These are phyloP conservation scores for Oryzias woworae DNA, from an alignment of 2,113 vertebrate genomes.

Conservation along the genomic window DNA sequence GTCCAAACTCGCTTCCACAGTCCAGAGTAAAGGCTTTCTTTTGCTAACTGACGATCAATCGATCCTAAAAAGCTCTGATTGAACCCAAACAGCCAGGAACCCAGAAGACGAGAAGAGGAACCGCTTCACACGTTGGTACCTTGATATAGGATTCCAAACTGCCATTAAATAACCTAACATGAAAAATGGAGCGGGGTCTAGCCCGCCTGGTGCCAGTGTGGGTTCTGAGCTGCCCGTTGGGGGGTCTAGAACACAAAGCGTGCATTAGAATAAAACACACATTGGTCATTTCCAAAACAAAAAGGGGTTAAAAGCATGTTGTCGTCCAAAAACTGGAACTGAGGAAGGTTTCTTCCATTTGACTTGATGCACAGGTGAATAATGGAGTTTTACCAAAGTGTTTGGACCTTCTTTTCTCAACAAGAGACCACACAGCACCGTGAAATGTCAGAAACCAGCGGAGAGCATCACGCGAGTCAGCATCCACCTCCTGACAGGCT, in stretches of 20 bases:
- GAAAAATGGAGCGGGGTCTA: conserved; percentile 90
- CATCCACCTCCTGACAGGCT: conserved; percentile 18
- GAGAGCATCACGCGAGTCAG: conserved; percentile 15
- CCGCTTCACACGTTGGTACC: conserved; percentile 79
- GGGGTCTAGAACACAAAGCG: conserved; percentile 90
- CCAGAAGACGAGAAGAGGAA: conserved; percentile 69
- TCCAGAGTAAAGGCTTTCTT: conserved; percentile 56
- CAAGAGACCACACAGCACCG: conserved; percentile 34
- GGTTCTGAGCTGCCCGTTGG: conserved; percentile 87
- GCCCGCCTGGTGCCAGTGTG: conserved; percentile 89
- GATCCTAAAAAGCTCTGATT: conserved; percentile 41
- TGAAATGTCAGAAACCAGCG: conserved; percentile 33
- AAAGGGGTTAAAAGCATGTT: background rate
- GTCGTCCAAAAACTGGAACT: conserved; percentile 13
- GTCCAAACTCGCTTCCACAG: conserved; percentile 65
- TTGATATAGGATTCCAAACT: conserved; percentile 95
- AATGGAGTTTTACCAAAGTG: conserved; percentile 14
- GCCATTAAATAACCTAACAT: conserved; percentile 96
- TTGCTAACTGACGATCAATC: conserved; percentile 28
- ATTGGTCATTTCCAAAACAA: conserved; percentile 7
- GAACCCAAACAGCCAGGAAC: conserved; percentile 56
- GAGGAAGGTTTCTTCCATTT: conserved; percentile 2
- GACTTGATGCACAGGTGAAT: conserved; percentile 15
- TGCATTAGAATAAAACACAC: conserved; percentile 43
- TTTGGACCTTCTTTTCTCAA: conserved; percentile 13